Evolutionary conservation across 2,113 vertebrate species (phyloP), one percentile per base, ranked within the genome.

Genomic region (Caranx melampygus): DNA sequence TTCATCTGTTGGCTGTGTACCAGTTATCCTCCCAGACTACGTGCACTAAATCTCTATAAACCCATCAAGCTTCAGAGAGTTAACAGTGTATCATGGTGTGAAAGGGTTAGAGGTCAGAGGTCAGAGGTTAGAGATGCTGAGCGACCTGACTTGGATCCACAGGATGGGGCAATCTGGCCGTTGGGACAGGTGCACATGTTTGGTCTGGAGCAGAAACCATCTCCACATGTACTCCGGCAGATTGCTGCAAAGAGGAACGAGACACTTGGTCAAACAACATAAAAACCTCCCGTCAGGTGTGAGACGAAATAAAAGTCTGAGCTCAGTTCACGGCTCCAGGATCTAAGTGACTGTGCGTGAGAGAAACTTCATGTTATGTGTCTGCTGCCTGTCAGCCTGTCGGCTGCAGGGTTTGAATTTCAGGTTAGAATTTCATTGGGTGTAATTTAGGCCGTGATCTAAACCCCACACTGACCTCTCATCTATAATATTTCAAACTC

Each of bases 161-260:
- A 99, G 92, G 97, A 97, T 76, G 96, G 92, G 78, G 98, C 88
- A 83, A 97, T 97, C 94, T 98, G 97, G 91, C 98, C 98, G 67
- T 85, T 97, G 61, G 97, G 97, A 87, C 98, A 99, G 72, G 98
- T 98, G 95, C 98, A 99, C 96, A 99, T 97, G 94, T 99, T 99
- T 90, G 98, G 98, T 94, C 98, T 97, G 89, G 98, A 99, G 92
- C 98, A 99, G 94, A 99, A 99, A 87, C 98, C 98, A 85, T 99
- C 98, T 88, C 98, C 98, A 93, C 98, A 99, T 75, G 97, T 94
- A 95, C 98, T 98, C 88, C 98, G 96, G 92, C 98, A 99, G 90
- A 99, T 99, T 10, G 98, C 98, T 99, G 92, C 66, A 86, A 94
- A 84, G 79, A 83, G 84, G 84, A 90, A 68, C 73, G 79, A 37